These are phyloP conservation scores for Baronia brevicornis DNA, from an alignment of 2,888 invertebrate genomes.

Conservation along the genomic window DNA sequence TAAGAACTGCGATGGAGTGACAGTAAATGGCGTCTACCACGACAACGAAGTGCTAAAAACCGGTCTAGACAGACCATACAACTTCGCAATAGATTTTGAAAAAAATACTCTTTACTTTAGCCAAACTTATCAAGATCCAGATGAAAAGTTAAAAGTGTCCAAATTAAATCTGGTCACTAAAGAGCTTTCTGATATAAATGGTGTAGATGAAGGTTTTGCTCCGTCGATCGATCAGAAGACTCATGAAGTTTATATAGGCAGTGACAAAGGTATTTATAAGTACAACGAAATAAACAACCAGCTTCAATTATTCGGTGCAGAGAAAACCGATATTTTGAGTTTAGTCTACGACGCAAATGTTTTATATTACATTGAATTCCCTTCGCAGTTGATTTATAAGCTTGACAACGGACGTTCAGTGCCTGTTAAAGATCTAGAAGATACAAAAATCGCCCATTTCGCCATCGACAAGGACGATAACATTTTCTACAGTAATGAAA, in stretches of 20 bases:
- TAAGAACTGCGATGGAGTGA: constrained; percentile 34
- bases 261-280: constrained; percentile 43
- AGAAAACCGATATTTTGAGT: constrained; percentile 5
- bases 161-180: constrained; percentile 44
- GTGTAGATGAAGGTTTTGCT: constrained; percentile 44
- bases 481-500: constrained; percentile 45
- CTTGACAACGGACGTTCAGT: constrained; percentile 31
- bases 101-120: constrained; percentile 51
- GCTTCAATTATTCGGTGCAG: neutral
- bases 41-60: constrained; percentile 38
- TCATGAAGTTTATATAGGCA: constrained; percentile 48
- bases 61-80: constrained; percentile 44
- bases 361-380: constrained; percentile 46
- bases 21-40: constrained; percentile 33
- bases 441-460: constrained; percentile 51
- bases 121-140: constrained; percentile 33
- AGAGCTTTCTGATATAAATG: constrained; percentile 37
- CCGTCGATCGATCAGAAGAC: constrained; percentile 45
- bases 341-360: constrained; percentile 38
- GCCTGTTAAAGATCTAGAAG: constrained; percentile 47
- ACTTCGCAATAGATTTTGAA: constrained; percentile 42
- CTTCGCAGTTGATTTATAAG: constrained; percentile 44
- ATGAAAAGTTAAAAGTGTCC: constrained; percentile 39
- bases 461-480: constrained; percentile 44
- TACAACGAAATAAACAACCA: neutral